These are phyloP conservation scores for Chionoecetes opilio DNA, from an alignment of 1,140 invertebrate species.

Conservation along the genomic window DNA sequence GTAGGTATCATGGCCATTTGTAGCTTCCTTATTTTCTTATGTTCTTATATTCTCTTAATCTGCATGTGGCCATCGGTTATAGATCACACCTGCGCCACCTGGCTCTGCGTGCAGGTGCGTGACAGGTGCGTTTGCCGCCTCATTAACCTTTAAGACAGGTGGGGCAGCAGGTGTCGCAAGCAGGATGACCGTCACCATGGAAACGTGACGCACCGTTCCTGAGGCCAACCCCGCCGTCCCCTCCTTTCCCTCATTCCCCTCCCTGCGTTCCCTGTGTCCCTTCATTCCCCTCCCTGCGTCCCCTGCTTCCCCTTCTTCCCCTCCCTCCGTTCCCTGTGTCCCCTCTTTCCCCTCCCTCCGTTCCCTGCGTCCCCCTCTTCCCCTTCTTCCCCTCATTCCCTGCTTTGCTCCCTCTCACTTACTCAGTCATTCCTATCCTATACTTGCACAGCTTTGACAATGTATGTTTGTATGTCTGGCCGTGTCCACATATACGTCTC, in stretches of 20 bases:
- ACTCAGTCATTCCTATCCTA: background rate
- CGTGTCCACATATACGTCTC: background rate
- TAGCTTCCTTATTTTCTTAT: background rate
- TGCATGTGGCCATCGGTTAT: background rate
- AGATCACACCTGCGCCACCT: too few relatives aligned
- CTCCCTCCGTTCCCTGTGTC: too few relatives aligned
- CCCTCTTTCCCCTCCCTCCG: too few relatives aligned
- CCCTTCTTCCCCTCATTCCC: background rate
- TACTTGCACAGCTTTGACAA: background rate
- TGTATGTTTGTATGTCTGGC: background rate
- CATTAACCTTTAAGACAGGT: slow-evolving; percentile 24
- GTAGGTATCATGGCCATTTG: too few relatives aligned
- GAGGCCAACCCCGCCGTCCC: background rate
- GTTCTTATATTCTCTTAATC: background rate
- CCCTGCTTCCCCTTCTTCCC: too few relatives aligned
- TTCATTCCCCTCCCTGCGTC: background rate
- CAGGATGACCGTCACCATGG: slow-evolving; percentile 16
- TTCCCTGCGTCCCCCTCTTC: background rate
- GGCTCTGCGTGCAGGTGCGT: too few relatives aligned
- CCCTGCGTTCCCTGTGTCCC: background rate
- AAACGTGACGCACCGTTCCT: background rate
- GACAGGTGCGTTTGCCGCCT: background rate
- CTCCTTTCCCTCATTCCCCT: background rate
- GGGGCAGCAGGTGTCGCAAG: background rate
- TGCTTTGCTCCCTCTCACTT: background rate